Conservation (phyloP, 2,888 invertebrate genomes). For the Epirrita christyi region DNA sequence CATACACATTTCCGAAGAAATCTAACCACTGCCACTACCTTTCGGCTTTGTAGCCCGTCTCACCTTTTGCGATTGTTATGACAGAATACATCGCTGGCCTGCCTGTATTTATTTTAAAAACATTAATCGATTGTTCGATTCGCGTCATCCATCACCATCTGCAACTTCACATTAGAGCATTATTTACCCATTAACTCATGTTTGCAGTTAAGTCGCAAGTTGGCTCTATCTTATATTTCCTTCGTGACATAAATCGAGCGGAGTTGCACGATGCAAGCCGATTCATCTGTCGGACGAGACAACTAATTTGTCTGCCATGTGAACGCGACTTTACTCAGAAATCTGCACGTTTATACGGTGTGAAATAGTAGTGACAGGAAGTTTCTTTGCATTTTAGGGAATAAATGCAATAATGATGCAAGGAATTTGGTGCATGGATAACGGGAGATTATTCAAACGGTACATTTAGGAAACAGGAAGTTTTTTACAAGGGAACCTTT, state of each 20-base stretch:
- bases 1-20: too few species aligned
- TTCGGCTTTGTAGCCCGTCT: too few species aligned
- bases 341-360: conserved; percentile 32
- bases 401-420: too few species aligned
- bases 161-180: conserved; percentile 24
- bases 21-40: too few species aligned
- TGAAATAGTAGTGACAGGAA: not conserved
- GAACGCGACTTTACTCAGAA: conserved; percentile 54
- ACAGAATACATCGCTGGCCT: too few species aligned
- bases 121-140: not conserved
- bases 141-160: conserved; percentile 22
- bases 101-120: not conserved
- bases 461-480: too few species aligned
- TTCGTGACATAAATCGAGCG: conserved; percentile 58
- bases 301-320: conserved; percentile 73
- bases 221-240: conserved; percentile 46
- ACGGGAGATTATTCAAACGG: too few species aligned
- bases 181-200: conserved; percentile 38
- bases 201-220: conserved; percentile 49
- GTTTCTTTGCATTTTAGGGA: too few species aligned
- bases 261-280: conserved; percentile 53
- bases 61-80: too few species aligned
- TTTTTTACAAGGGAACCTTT: too few species aligned
- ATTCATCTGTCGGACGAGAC: conserved; percentile 68
- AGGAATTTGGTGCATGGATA: too few species aligned